Base-by-base conservation (phyloP, 2,797 vertebrate genomes). In the Sitta carolinensis region DNA sequence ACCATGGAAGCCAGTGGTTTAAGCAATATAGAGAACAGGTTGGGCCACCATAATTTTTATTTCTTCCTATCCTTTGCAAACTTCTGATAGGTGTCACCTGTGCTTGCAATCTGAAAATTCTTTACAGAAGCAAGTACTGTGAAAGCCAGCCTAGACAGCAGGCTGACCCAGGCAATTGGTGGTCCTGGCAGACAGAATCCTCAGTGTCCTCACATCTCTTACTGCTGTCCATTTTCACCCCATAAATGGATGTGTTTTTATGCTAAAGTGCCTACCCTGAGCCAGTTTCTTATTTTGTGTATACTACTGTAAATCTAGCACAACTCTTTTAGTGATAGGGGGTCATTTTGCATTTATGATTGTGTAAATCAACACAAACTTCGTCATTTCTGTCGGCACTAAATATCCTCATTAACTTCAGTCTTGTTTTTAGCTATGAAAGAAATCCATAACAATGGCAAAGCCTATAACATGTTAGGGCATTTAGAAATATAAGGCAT, bases 271-370 rank as follows among this genome's bases (percentile, higher is more conserved):
- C 45, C 61, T 84, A 69, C 22, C 11, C 58, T 72, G 27, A 36
- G 52, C 45, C 83, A 87, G 47, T 93, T 82, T 74, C 77, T 90
- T 69, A 73, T n/a, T 80, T 81, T 72, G 45, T 82, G 87, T 76
- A 54, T 42, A 32, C 17, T 57, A 32, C 22, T 1, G 1, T 88
- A 87, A 88, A 94, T 89, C 72, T 70, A 78, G 42, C 34, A 77
- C 50, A 91, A 80, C 51, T 87, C n/a, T 25, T 80, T 67, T 75
- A 91, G 83, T 47, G 34, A 55, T 47, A 84, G 58, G 3, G 17
- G 10, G 19, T 80, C 22, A 80, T 77, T 95, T 90, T 85, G 64
- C 87, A 92, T 77, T 95, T 87, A 87, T 64, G 62, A 27, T 77
- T 70, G 22, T 62, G 73, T 93, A 86, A 89, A 91, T 75, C 69